A percentile compares a stretch with the other conserved stretches of the same genome.
Conservation (phyloP, 2,888 invertebrate genomes). For the Desoria tigrina region DNA sequence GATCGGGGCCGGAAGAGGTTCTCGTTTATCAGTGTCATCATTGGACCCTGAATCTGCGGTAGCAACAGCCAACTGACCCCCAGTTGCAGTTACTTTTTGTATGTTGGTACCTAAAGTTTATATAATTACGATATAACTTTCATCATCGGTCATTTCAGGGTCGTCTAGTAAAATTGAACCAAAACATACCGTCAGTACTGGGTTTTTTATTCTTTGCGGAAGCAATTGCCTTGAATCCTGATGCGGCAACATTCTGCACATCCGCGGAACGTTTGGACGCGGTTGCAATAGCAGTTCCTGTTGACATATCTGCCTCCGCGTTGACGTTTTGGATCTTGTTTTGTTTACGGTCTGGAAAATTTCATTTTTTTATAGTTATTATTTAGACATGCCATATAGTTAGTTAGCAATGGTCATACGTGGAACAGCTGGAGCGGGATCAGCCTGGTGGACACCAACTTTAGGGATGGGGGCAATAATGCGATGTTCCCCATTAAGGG, state of each 20-base stretch:
- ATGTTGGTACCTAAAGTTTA: neutral
- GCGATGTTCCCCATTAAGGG: too few relatives aligned
- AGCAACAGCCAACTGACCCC: slow-evolving; percentile 12
- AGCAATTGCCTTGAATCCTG: slow-evolving; percentile 5
- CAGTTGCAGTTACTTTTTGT: slow-evolving; percentile 1
- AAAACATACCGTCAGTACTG: neutral
- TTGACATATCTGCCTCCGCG: neutral
- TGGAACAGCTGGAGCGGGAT: neutral
- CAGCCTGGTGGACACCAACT: neutral
- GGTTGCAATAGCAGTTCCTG: slow-evolving; percentile 9
- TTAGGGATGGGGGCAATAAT: too few relatives aligned
- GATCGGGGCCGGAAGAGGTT: too few relatives aligned
- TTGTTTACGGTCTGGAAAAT: neutral
- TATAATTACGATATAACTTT: too few relatives aligned
- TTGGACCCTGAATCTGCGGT: neutral
- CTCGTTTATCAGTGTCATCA: too few relatives aligned
- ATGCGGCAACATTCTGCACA: slow-evolving; percentile 8
- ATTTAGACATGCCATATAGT: too few relatives aligned
- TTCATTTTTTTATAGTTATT: neutral
- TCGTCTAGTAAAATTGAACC: too few relatives aligned
- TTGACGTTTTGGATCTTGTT: slow-evolving; percentile 2
- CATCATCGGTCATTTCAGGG: too few relatives aligned
- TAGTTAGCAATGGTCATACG: neutral
- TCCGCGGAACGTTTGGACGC: neutral
- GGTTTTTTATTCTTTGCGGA: neutral